Evolutionary conservation across 1,140 invertebrate species (phyloP), one percentile per base, ranked within the genome.

Genomic region (Steinernema khuongi): DNA sequence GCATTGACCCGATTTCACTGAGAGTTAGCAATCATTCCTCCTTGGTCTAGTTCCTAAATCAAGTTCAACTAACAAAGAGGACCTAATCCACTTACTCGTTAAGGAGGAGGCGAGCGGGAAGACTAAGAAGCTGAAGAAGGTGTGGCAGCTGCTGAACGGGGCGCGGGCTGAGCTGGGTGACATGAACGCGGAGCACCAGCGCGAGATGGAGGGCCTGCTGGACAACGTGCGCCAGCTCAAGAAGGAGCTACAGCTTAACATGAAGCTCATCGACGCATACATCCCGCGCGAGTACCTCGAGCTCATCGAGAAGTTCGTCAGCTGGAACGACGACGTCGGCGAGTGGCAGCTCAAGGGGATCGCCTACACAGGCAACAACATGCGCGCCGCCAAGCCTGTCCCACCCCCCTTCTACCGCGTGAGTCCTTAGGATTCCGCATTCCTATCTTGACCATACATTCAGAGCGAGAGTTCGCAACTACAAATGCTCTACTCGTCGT

Each of bases 301-400:
- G 72, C 90, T 95, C 87, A 93, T 97, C 74, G 93, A 96, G 81
- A 89, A 91, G 79, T 92, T 95, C 85, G 92, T 94, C 18, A 91
- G 92, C 81, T 98, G 94, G 94, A 97, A 97, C 88, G 94, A 97
- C 86, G 94, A 97, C 80, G 94, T 96, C 67, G 95, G 94, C 19
- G 96, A 99, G 86, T 99, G 95, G 93, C 94, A 98, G 85, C 89
- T 98, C 14, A 93, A 92, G 85, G 94, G 68, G n/a, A 81, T 99
- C 1, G 96, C 96, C 0, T 99, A 99, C 85, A 96, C 95, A 18
- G 96, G 96, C 0, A 99, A 99, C 87, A 99, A 99, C 85, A 98
- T 99, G 93, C 88, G 92, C 32, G 50, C 67, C 26, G 50, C 72
- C 1, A 74, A 80, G 29, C 67, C 44, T 26, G 67, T 18, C 28